Base-by-base conservation (phyloP, 2,888 invertebrate species). In the Rhynchonema sp. region DNA sequence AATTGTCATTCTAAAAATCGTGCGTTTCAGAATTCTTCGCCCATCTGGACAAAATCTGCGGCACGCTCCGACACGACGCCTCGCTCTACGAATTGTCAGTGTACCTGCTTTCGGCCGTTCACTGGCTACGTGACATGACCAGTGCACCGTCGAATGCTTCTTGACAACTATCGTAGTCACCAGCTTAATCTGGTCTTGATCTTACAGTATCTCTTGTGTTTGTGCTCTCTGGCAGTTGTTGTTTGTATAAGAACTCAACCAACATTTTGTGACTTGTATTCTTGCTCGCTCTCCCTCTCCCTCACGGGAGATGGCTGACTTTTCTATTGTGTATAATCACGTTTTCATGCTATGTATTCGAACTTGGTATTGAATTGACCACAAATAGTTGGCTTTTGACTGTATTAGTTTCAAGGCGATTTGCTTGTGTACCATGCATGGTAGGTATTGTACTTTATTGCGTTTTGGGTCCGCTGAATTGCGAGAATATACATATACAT, bases 31-130 rank as follows among this genome's bases (percentile, higher is more conserved):
- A 56, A 17, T 56, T 56, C 26, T 56, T 56, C 56, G 3, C 23
- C 22, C 56, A 56, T 22, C 56, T 56, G 38, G 56, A 56, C 56
- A 38, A 23, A 38, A 27, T 56, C 6, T 56, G 56, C 56, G 56
- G 56, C 26, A 1, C 29, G 9, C 38, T 38, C 25, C 29, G 29
- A 25, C 17, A 29, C 25, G 29, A 28, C 38, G 25, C 25, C 25
- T 3, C 2, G 6, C 56, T 46, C 25, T 28, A 38, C 38, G 56
- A 56, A n/a, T 26, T 38, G 38, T 29, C 29, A 23, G 38, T 38
- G 23, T 56, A 56, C 25, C 25, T 38, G 25, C 13, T 56, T 30
- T 38, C 56, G 3, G 56, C 38, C 25, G 56, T 56, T 2, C 23
- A 38, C 3, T 56, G 56, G 56, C 38, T 56, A 2, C 23, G 38